phyloP scores from a whole-genome alignment of 2,888 invertebrate species.

The Pseudococcus viburni region DNA sequence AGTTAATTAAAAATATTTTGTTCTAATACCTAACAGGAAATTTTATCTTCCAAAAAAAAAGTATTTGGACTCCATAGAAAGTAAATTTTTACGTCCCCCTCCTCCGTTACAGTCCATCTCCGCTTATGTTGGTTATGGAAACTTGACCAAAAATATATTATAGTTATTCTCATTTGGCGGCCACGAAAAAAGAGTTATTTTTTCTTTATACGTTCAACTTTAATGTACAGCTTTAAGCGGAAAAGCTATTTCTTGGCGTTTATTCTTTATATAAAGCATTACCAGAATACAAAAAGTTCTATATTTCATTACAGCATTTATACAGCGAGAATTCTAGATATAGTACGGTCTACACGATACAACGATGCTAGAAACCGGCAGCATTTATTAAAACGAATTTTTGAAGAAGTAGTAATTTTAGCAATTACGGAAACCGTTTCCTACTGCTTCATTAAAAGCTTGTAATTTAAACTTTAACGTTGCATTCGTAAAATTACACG shows the following conservation, averaged over 20 bases:
- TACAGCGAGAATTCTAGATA: not conserved
- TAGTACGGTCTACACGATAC: not conserved
- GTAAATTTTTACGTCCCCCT: too few relatives aligned
- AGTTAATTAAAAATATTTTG: too few relatives aligned
- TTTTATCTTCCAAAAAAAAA: too few relatives aligned
- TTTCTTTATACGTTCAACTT: constrained; percentile 12
- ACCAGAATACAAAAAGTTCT: constrained; percentile 43
- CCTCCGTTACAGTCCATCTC: too few relatives aligned
- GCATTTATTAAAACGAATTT: constrained; percentile 55
- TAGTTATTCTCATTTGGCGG: not conserved
- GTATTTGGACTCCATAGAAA: too few relatives aligned
- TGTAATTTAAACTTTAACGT: constrained; percentile 45
- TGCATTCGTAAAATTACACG: constrained; percentile 37
- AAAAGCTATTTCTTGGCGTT: constrained; percentile 43
- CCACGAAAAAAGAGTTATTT: not conserved
- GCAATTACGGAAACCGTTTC: constrained; percentile 46
- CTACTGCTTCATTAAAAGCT: constrained; percentile 42
- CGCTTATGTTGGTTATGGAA: too few relatives aligned
- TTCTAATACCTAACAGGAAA: too few relatives aligned
- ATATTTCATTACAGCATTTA: constrained; percentile 30
- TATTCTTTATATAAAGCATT: constrained; percentile 51
- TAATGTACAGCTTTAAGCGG: constrained; percentile 25
- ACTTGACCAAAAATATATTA: constrained; percentile 28
- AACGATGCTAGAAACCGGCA: not conserved
- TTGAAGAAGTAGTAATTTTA: constrained; percentile 51